A percentile compares a stretch with the other conserved stretches of the same genome.
phyloP scores from a whole-genome alignment of 1,140 invertebrate species.

The Aphidius ervi region DNA sequence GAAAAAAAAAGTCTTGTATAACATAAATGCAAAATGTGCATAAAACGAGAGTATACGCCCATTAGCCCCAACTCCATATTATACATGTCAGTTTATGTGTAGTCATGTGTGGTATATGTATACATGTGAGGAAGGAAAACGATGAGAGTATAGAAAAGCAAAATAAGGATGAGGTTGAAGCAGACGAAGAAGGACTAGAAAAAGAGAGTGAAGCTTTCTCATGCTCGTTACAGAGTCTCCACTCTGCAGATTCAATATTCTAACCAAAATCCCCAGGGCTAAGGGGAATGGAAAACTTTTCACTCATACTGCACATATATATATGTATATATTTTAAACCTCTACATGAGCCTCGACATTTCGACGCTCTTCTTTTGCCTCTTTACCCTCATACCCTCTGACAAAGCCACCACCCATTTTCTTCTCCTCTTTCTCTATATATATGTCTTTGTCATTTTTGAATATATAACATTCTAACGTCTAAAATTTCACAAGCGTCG shows the following conservation, averaged over 20 bases:
- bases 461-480: constrained; percentile 23
- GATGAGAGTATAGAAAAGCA: neutral
- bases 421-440: constrained; percentile 1
- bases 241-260: constrained; percentile 53
- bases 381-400: constrained; percentile 1
- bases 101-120: neutral
- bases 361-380: constrained; percentile 18
- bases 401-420: constrained; percentile 2
- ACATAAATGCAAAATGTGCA: no score
- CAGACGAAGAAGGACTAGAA: constrained; percentile 26
- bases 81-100: neutral
- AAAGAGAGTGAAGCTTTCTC: constrained; percentile 24
- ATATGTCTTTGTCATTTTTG: neutral
- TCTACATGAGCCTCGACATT: constrained; percentile 30
- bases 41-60: no score
- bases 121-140: neutral
- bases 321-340: constrained; percentile 14
- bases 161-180: constrained; percentile 4
- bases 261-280: constrained; percentile 53
- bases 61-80: no score
- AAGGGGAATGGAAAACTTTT: constrained; percentile 45
- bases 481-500: constrained; percentile 41
- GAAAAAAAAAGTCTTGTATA: no score
- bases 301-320: constrained; percentile 26
- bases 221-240: constrained; percentile 49